Evolutionary conservation across 2,888 invertebrate species (phyloP), one percentile per base, ranked within the genome.

Genomic region (Odontocerum albicorne): DNA sequence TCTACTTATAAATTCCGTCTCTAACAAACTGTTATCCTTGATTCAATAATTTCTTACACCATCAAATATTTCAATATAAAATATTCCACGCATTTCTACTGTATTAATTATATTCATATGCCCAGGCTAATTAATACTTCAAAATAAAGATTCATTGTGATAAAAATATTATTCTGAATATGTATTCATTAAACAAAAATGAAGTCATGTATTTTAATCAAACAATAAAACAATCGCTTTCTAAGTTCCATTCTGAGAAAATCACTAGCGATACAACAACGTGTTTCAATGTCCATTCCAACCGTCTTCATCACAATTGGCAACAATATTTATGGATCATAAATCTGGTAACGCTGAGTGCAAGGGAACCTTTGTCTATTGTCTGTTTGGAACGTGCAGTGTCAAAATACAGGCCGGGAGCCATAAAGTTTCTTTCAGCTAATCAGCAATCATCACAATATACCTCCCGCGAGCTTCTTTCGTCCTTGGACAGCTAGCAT

Each of bases 361-460:
- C 46, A 16, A 38, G 32, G 16, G 20, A 21, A 19, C 40, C 39
- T 15, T 46, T 40, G 53, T 39, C 46, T 40, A 38, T 53, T 53
- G 46, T 53, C n/a, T 31, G 33, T 33, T 46, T 46, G 21, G 40
- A 15, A 33, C 46, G 39, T 46, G 53, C 22, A 46, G 46, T 53
- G 53, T 53, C 53, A 53, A 53, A 53, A 53, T 53, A 53, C 40
- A 32, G 33, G 46, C 13, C 10, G 33, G 31, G 21, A 22, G 53
- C 40, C 33, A 33, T 45, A 20, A 46, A 46, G 12, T 20, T 17
- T 53, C 39, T 19, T 36, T 45, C 27, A 31, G 31, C 43, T 52
- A 45, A 52, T 53, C 19, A 39, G 53, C 40, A 31, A 46, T 53
- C 32, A 53, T 46, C 46, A 46, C 53, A 53, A 53, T 53, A 46